A percentile compares a stretch with the other conserved stretches of the same genome.
These are phyloP conservation scores for Podarcis cretensis DNA, from an alignment of 2,113 vertebrate genomes.

Conservation along the genomic window DNA sequence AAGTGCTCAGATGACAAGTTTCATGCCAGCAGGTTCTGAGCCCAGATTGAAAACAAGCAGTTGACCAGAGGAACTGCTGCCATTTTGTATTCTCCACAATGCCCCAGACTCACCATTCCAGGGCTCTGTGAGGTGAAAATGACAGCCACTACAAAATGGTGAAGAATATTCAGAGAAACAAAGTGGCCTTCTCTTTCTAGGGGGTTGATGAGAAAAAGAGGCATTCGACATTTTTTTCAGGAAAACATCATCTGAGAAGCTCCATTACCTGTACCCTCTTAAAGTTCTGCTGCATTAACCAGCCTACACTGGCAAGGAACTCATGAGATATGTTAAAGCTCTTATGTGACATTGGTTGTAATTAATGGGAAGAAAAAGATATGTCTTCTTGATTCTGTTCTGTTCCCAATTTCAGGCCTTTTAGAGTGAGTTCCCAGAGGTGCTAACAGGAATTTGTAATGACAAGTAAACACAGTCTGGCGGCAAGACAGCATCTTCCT, in stretches of 20 bases:
- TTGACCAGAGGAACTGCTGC: background rate
- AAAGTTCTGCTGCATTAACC: background rate
- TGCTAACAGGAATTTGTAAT: background rate
- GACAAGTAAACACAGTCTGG: background rate
- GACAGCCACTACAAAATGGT: too few species aligned
- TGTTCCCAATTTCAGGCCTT: background rate
- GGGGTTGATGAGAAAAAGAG: too few species aligned
- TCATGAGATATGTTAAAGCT: background rate
- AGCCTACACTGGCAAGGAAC: rapidly evolving
- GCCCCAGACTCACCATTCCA: too few species aligned
- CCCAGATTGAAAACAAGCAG: background rate
- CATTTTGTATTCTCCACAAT: background rate
- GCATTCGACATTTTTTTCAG: too few species aligned
- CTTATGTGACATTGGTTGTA: background rate
- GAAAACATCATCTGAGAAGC: too few species aligned
- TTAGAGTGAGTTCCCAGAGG: background rate
- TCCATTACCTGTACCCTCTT: rapidly evolving
- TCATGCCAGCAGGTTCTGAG: background rate
- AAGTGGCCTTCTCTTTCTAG: too few species aligned
- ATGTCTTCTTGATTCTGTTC: background rate
- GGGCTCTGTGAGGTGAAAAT: too few species aligned
- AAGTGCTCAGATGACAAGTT: too few species aligned
- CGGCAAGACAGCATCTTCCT: background rate
- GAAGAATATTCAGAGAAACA: too few species aligned
- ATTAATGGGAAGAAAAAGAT: background rate